These are phyloP conservation scores for Pipra filicauda DNA, from an alignment of 2,113 vertebrate species.

Conservation along the genomic window DNA sequence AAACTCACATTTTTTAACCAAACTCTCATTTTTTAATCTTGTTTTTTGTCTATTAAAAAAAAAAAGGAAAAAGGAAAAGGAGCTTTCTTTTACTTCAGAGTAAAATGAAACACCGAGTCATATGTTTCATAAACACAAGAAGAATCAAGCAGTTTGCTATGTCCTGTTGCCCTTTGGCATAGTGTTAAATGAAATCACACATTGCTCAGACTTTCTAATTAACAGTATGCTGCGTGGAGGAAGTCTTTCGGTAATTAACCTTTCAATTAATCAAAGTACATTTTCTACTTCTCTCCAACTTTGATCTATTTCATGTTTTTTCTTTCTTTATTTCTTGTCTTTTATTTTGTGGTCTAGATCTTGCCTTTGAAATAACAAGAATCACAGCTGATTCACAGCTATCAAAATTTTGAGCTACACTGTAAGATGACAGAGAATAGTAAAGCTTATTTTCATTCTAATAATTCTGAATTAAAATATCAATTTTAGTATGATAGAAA, in stretches of 20 bases:
- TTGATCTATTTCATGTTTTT: neutral
- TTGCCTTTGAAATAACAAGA: conserved; percentile 6
- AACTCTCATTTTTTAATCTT: neutral
- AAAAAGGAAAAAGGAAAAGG: neutral
- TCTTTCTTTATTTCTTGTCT: neutral
- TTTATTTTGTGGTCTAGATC: neutral
- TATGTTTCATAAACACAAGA: neutral
- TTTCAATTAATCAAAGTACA: conserved; percentile 20
- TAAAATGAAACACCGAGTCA: neutral
- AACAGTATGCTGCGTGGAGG: neutral
- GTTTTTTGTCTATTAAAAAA: neutral
- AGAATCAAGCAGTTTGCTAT: neutral
- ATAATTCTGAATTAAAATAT: neutral
- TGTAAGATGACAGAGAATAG: neutral
- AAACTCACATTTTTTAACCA: neutral
- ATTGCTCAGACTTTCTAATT: neutral
- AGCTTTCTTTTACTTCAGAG: neutral
- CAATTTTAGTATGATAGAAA: neutral
- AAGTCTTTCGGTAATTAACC: conserved; percentile 30
- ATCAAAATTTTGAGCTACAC: neutral
- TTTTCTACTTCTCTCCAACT: neutral
- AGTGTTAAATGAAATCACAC: conserved; percentile 11
- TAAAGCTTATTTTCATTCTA: neutral
- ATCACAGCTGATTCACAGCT: neutral
- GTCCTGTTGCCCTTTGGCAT: neutral